Percentiles rank a stretch among this genome's conserved stretches.
These are phyloP conservation scores for Campoplex nolae DNA, from an alignment of 2,888 invertebrate genomes.

Conservation along the genomic window DNA sequence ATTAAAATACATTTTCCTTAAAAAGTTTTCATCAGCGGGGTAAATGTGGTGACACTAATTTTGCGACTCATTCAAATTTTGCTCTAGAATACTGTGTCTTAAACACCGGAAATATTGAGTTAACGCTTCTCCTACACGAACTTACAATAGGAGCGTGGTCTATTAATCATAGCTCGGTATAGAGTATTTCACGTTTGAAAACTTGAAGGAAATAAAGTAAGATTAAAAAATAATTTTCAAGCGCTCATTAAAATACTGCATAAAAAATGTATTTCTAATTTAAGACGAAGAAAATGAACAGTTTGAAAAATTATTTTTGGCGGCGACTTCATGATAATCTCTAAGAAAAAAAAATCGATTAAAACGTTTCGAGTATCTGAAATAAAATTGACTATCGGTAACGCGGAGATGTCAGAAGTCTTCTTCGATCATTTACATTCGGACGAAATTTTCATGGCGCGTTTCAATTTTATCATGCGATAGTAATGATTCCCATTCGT, in stretches of 20 bases:
- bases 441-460: background rate
- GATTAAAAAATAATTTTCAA: background rate
- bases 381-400: too few relatives aligned
- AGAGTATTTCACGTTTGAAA: background rate
- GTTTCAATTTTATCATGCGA: background rate
- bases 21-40: background rate
- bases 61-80: conserved; percentile 22
- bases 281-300: background rate
- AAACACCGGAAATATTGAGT: conserved; percentile 64
- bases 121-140: conserved; percentile 54
- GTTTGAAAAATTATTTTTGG: background rate
- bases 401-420: too few relatives aligned
- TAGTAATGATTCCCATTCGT: background rate
- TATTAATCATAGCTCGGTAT: conserved; percentile 26
- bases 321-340: too few relatives aligned
- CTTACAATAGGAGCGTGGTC: conserved; percentile 31
- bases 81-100: conserved; percentile 33
- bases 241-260: too few relatives aligned
- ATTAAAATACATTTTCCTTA: background rate
- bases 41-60: background rate
- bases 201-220: background rate
- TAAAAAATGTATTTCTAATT: background rate
- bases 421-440: too few relatives aligned
- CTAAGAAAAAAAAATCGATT: too few relatives aligned
- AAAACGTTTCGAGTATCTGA: too few relatives aligned